Percentiles rank a stretch among this genome's conserved stretches.
Conservation (phyloP, 1,140 invertebrate genomes). For the Adelges cooleyi region DNA sequence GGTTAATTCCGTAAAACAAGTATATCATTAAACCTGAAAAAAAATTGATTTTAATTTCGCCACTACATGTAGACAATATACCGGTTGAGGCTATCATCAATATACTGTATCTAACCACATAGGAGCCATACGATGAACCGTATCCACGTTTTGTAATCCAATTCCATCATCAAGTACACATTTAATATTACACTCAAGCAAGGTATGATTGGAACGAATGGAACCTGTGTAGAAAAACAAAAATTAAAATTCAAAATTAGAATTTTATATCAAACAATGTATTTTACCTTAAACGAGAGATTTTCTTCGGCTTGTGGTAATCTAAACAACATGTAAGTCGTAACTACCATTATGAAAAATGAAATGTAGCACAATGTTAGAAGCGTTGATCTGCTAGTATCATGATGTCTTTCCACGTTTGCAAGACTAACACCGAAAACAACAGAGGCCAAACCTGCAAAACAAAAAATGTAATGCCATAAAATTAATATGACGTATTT, state of each 20-base stretch:
- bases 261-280: neutral
- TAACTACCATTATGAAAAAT: neutral
- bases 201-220: constrained; percentile 55
- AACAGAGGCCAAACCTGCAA: neutral
- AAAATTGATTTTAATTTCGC: too few relatives aligned
- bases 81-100: too few relatives aligned
- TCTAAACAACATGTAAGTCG: neutral
- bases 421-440: constrained; percentile 4
- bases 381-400: neutral
- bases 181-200: constrained; percentile 56
- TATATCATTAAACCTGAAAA: constrained; percentile 22
- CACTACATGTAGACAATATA: neutral
- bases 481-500: too few relatives aligned
- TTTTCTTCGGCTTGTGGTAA: constrained; percentile 1
- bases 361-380: neutral
- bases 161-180: constrained; percentile 54
- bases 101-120: constrained; percentile 35
- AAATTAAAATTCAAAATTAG: too few relatives aligned
- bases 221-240: constrained; percentile 40
- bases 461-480: too few relatives aligned
- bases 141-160: constrained; percentile 54
- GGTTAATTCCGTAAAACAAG: constrained; percentile 22
- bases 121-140: constrained; percentile 52
- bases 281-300: constrained; percentile 17
- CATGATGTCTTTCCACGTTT: neutral